phyloP scores from a whole-genome alignment of 2,113 vertebrate species.

The Peromyscus polionotus region DNA sequence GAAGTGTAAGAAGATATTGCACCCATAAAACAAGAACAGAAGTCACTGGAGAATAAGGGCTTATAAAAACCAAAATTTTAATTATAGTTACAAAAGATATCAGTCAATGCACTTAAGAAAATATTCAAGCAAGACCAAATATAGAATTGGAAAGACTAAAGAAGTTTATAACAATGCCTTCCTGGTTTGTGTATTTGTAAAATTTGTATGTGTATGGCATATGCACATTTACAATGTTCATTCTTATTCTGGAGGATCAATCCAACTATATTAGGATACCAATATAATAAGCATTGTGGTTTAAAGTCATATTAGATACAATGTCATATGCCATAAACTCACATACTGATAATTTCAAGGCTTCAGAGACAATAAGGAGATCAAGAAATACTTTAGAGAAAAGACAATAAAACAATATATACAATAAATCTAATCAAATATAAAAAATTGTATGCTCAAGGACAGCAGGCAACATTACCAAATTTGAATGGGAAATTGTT shows the following conservation, averaged over 20 bases:
- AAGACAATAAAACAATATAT: not conserved
- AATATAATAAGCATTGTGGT: not conserved
- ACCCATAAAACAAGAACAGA: constrained; percentile 53
- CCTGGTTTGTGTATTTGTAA: not conserved
- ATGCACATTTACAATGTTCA: not conserved
- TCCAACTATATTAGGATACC: not conserved
- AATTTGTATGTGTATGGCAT: not conserved
- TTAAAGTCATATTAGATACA: not conserved
- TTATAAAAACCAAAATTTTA: constrained; percentile 54
- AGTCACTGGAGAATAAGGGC: constrained; percentile 24
- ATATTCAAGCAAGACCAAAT: constrained; percentile 2
- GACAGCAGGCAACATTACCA: not conserved
- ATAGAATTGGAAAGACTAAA: constrained; percentile 27
- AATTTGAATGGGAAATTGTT: not conserved
- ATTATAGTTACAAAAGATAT: constrained; percentile 43
- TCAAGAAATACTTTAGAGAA: not conserved
- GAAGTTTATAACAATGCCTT: not conserved
- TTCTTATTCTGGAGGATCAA: not conserved
- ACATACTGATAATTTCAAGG: not conserved
- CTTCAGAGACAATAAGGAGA: constrained; percentile 4
- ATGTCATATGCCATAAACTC: not conserved
- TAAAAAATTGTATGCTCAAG: constrained; percentile 35
- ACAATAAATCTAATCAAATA: not conserved
- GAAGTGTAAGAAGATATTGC: constrained; percentile 37
- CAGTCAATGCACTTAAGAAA: not conserved